Evolutionary conservation across 2,797 vertebrate species (phyloP), one percentile per base, ranked within the genome.

Genomic region (Masticophis lateralis): DNA sequence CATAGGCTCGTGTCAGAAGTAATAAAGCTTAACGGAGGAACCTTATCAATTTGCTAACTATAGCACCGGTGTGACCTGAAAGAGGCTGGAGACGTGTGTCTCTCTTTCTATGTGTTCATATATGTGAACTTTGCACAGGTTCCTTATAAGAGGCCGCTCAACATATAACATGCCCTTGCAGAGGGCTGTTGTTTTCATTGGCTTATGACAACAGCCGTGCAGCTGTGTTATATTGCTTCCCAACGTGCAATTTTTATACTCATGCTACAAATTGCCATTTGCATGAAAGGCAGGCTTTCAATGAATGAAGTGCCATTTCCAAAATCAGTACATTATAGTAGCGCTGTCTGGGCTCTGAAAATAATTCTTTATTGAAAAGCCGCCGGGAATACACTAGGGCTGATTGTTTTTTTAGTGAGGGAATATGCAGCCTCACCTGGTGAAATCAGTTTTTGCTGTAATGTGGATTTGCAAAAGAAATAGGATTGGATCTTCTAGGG

Each of bases 21-120:
- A 99, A 99, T 99, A 99, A 99, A 98, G 98, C 98, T 98, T 97
- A 97, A 98, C 98, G 98, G 97, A 98, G 98, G 98, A 98, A 98
- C 98, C 98, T 98, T 98, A 98, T 98, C 98, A 97, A 97, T 98
- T 98, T 97, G 97, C 97, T 98, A 98, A 98, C 96, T 97, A 97
- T 96, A 97, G 96, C 7, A 83, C 95, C 79, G 60, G 97, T 96
- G 97, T 97, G 97, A 98, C 98, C 98, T 96, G 96, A 93, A 94
- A 95, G 92, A 91, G 93, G 91, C 93, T 57, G 94, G 90, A 91
- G 53, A 2, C 6, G 20, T 10, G 57, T n/a, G 5, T 10, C 13
- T 18, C 13, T 11, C 18, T 53, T 8, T 11, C 18, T 53, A 0
- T 4, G 3, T 47, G 37, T 47, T 10, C 20, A 2, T 47, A 20